phyloP scores from a whole-genome alignment of 2,113 vertebrate genomes.

The Leptosomus discolor region DNA sequence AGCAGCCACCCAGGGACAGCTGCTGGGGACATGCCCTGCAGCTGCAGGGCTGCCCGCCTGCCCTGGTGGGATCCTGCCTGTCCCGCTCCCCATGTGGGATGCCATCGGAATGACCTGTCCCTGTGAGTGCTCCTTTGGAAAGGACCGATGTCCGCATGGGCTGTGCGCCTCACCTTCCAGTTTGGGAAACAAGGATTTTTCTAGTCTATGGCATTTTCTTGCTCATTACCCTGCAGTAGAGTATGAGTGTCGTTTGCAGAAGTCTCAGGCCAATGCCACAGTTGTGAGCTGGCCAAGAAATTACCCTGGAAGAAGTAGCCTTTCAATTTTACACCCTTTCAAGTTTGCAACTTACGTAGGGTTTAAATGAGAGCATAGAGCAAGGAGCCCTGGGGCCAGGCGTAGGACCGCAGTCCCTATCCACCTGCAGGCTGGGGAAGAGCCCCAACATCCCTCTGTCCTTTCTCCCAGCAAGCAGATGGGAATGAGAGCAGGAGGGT shows the following conservation, averaged over 20 bases:
- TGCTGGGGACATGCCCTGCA: neutral
- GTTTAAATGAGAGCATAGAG: neutral
- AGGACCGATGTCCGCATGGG: fast-evolving
- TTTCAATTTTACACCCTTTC: neutral
- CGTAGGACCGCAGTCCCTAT: neutral
- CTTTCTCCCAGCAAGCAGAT: neutral
- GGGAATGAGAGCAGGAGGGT: neutral
- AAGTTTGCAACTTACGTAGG: neutral
- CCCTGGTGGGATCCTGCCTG: neutral
- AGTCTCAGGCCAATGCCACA: neutral
- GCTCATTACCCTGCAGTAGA: neutral
- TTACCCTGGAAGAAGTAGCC: neutral
- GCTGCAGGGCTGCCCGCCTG: neutral
- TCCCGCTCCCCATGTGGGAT: fast-evolving
- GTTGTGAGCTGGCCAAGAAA: neutral
- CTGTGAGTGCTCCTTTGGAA: neutral
- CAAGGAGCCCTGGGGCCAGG: neutral
- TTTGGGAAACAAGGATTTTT: neutral
- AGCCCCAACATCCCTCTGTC: neutral
- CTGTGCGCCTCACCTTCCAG: neutral
- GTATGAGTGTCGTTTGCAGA: neutral
- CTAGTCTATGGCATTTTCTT: neutral
- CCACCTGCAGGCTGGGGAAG: neutral
- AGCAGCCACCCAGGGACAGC: fast-evolving
- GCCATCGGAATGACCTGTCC: neutral